These are phyloP conservation scores for Ptychobarbus kaznakovi DNA, from an alignment of 2,797 vertebrate species.

Conservation along the genomic window DNA sequence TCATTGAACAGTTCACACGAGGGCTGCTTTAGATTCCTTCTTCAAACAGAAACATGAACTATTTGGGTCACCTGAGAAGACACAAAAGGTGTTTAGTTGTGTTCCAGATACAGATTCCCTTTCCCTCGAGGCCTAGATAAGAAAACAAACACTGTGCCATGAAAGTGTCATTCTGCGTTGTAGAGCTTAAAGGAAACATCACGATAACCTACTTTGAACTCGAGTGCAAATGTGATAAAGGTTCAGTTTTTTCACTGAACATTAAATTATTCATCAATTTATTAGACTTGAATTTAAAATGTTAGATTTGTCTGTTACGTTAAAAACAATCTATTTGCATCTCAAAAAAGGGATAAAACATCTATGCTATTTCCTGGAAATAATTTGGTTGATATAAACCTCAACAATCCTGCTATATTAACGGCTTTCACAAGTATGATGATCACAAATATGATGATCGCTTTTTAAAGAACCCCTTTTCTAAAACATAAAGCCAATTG, in stretches of 20 bases:
- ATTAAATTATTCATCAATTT: background rate
- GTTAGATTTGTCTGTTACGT: background rate
- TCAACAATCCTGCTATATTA: background rate
- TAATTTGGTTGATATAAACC: background rate
- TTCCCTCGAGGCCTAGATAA: background rate
- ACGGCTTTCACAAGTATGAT: background rate
- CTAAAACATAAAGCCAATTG: background rate
- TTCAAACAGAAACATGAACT: conserved; percentile 32
- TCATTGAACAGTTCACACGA: background rate
- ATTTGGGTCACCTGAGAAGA: conserved; percentile 36
- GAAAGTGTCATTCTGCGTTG: background rate
- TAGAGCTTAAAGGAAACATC: conserved; percentile 30
- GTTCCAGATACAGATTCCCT: conserved; percentile 27
- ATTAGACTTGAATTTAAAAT: background rate
- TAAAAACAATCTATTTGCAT: background rate
- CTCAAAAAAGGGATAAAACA: background rate
- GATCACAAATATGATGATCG: background rate
- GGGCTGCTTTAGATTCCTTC: background rate
- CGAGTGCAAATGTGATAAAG: background rate
- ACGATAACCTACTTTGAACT: conserved; percentile 30
- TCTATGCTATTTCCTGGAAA: background rate
- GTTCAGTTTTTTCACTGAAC: background rate
- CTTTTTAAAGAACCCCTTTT: background rate
- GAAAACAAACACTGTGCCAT: background rate
- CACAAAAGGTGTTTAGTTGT: conserved; percentile 30